Evolutionary conservation across 2,797 vertebrate species (phyloP), one percentile per base, ranked within the genome.

Genomic region (Enteromius paludinosus): DNA sequence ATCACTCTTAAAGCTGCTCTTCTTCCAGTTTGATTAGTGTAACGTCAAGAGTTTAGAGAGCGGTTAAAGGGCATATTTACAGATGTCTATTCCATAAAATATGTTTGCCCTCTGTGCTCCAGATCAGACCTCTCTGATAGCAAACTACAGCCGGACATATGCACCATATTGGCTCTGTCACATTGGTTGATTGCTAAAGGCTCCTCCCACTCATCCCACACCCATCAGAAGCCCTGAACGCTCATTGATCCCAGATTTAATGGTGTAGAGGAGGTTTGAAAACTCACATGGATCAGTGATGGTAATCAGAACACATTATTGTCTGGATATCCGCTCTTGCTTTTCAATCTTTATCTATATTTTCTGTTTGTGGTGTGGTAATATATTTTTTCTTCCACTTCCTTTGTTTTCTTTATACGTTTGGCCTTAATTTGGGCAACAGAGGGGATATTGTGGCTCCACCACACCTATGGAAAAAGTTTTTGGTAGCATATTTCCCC

Each of bases 1-100:
- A n/a, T 70, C 25, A 59, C 33, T 56, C 49, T 59, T 79, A 30
- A 69, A 25, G 65, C 49, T 70, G 49, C 47, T 71, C 23, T 59
- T 69, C 30, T 25, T 70, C 38, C 78, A 61, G 38, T 28, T 1
- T 64, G 52, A 80, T 28, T 15, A 28, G 20, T 56, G 49, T 43
- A 15, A 43, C 8, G 15, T 73, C 43, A 25, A 43, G 10, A 11
- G 30, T 45, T 64, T 45, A 28, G 38, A 47, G 38, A 33, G 38
- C 2, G n/a, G 54, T 73, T 52, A 49, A 72, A 73, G 41, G 9
- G 30, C 30, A 52, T 54, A 52, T 65, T 1, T 61, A 52, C 45
- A 54, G 45, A 74, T 81, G 70, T 74, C n/a, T 30, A 17, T 74
- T 30, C 41, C 28, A 45, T 64, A 74, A 74, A 56, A 38, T 0